Base-by-base conservation (phyloP, 2,797 vertebrate genomes). In the Decapterus maruadsi region DNA sequence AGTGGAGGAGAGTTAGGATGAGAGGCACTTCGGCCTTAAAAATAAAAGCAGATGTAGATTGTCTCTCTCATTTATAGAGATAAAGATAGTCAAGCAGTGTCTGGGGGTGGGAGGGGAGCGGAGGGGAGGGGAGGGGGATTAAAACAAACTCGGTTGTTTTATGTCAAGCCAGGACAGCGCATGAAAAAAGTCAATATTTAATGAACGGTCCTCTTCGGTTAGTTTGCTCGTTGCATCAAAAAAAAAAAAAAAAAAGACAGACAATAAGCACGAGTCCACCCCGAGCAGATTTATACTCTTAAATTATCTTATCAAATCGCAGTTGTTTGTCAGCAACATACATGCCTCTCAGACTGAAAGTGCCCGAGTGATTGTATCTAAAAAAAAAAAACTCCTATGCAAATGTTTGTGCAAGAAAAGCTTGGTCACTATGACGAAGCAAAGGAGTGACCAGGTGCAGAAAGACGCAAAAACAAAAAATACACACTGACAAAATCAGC, bases 11-110 rank as follows among this genome's bases (percentile, higher is more conserved):
- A 74, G 72, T 76, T 43, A 54, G 57, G 59, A 66, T 64, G 68
- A 76, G 75, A 81, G 73, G 57, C 36, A 61, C 40, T 77, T 77
- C 22, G 48, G 67, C 67, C 72, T 80, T 34, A 36, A 63, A 83
- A 78, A 75, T 45, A 73, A 77, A 72, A 64, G 48, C 26, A 78
- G 53, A 78, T 55, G 19, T 40, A 34, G 68, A 69, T 1, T n/a
- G 40, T 26, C 19, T 19, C 29, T 51, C 31, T 50, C 29, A 43
- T 79, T 78, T 67, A 66, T 55, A 42, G 53, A 59, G 29, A 64
- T 53, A 42, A n/a, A 54, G 31, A 66, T 69, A 58, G 78, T 62
- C 74, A 59, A 48, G 34, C 40, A 1, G 51, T 19, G 53, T 63
- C 48, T 26, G 26, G 26, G 26, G 26, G 26, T 26, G 26, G 26